Percentiles rank a stretch among this genome's conserved stretches.
These are phyloP conservation scores for Parotocinclus haroldoi DNA, from an alignment of 2,797 vertebrate species.

Conservation along the genomic window DNA sequence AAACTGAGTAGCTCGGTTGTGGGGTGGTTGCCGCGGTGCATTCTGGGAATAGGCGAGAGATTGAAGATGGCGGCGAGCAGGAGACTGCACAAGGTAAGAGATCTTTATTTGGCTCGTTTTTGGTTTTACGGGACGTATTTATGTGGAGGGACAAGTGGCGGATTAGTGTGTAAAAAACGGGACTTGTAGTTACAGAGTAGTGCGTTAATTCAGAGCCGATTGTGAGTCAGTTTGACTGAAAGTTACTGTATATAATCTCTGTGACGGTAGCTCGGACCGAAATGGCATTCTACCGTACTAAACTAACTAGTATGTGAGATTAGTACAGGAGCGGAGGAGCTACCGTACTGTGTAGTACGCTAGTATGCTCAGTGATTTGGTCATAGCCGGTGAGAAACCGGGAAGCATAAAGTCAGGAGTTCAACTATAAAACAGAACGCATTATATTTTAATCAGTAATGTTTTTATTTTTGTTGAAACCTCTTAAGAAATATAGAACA, in stretches of 20 bases:
- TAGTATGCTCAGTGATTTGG: constrained; percentile 1
- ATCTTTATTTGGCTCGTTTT: constrained; percentile 48
- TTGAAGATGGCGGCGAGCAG: constrained; percentile 83
- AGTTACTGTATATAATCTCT: background rate
- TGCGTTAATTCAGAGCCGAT: background rate
- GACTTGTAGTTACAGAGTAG: background rate
- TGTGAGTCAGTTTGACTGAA: background rate
- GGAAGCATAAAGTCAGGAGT: background rate
- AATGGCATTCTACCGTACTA: constrained; percentile 18
- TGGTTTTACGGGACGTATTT: background rate
- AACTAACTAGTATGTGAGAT: constrained; percentile 21
- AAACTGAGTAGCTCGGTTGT: constrained; percentile 4
- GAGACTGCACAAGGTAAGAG: constrained; percentile 74
- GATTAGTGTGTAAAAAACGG: background rate
- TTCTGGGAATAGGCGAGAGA: constrained; percentile 71
- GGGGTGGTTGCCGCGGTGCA: constrained; percentile 59
- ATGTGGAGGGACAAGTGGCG: background rate
- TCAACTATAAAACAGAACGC: background rate
- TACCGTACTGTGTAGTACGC: background rate
- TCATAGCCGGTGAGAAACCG: constrained; percentile 54
- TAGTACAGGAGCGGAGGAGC: constrained; percentile 53
- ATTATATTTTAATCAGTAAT: no score
- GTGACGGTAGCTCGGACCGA: constrained; percentile 1
- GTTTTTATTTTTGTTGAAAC: background rate
- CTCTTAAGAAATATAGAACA: no score